Evolutionary conservation across 1,140 invertebrate genomes (phyloP).

Genomic region (Heliconius nattereri): DNA sequence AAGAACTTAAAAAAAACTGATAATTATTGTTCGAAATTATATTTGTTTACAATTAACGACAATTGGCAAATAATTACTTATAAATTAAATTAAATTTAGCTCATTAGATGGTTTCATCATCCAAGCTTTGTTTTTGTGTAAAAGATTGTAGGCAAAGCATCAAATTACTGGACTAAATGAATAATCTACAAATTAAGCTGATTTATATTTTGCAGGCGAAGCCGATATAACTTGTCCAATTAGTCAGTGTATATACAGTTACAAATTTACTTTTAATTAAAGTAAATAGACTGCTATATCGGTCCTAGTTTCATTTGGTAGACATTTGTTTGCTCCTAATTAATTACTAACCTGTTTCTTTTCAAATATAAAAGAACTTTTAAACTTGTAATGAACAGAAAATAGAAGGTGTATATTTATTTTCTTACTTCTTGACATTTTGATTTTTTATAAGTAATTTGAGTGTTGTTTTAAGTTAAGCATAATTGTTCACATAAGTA

Average conservation of each 20-base stretch:
- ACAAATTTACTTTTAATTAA: conserved; percentile 27
- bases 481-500: neutral
- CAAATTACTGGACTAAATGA: neutral
- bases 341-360: conserved; percentile 4
- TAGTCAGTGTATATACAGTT: conserved; percentile 22
- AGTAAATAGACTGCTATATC: conserved; percentile 4
- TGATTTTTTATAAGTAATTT: neutral
- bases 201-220: conserved; percentile 23
- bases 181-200: conserved; percentile 18
- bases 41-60: too few species aligned
- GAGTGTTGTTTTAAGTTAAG: neutral
- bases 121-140: neutral
- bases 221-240: conserved; percentile 24
- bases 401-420: neutral
- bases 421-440: neutral
- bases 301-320: conserved; percentile 17
- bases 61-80: too few species aligned
- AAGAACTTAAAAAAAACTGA: too few species aligned
- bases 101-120: neutral
- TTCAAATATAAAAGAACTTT: neutral
- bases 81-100: too few species aligned
- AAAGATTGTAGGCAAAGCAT: neutral
- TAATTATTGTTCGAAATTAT: too few species aligned
- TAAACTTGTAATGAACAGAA: neutral
- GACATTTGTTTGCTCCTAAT: conserved; percentile 6